Evolutionary conservation across 1,140 invertebrate species (phyloP).

Genomic region (Zaprionus davidi): DNA sequence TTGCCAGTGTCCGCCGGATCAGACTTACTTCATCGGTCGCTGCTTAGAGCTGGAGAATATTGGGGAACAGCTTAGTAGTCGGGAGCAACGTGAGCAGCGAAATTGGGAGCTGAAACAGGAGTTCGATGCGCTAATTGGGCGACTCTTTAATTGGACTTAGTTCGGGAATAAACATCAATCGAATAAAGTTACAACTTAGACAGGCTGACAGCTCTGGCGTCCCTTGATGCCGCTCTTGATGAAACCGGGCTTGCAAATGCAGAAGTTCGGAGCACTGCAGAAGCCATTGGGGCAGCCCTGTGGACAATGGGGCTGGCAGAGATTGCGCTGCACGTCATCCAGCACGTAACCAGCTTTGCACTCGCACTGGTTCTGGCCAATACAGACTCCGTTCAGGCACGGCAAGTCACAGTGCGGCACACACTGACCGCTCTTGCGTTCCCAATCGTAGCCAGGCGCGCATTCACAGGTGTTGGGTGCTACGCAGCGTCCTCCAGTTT

Average conservation of each 20-base stretch:
- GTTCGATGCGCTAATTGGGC: conserved; percentile 68
- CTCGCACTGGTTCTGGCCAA: conserved; percentile 85
- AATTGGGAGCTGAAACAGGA: conserved; percentile 61
- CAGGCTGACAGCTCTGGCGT: conserved; percentile 86
- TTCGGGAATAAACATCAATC: conserved; percentile 19
- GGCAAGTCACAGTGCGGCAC: conserved; percentile 84
- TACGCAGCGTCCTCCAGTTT: conserved; percentile 85
- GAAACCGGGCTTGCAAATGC: conserved; percentile 86
- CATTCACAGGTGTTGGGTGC: conserved; percentile 86
- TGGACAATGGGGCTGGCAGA: conserved; percentile 86
- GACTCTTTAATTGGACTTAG: conserved; percentile 58
- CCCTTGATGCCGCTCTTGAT: conserved; percentile 89
- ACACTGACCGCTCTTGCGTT: conserved; percentile 80
- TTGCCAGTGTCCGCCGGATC: conserved; percentile 55
- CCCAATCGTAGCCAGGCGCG: conserved; percentile 72
- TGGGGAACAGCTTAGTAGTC: conserved; percentile 32
- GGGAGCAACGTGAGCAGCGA: conserved; percentile 29
- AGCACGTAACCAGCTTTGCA: conserved; percentile 85
- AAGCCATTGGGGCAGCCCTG: conserved; percentile 87
- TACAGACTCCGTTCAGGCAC: conserved; percentile 86
- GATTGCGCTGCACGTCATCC: conserved; percentile 84
- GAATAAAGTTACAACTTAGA: conserved; percentile 28
- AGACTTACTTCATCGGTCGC: conserved; percentile 64
- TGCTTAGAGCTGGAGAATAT: conserved; percentile 45
- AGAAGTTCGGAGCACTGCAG: conserved; percentile 86